Base-by-base conservation (phyloP, 2,888 invertebrate species). In the Euplagia quadripunctaria region DNA sequence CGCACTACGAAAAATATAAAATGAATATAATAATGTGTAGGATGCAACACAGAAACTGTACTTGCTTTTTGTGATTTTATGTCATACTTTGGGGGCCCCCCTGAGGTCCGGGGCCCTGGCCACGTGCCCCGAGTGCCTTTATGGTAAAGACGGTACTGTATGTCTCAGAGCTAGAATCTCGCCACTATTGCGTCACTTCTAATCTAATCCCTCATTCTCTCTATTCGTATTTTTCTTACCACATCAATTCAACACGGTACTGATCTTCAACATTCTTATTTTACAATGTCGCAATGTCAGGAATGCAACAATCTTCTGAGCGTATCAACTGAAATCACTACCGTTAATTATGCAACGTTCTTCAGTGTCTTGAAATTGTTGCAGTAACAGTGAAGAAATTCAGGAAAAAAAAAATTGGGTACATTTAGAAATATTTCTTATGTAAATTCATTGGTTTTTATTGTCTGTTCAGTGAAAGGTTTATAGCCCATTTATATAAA, bases 361-460 rank as follows among this genome's bases (percentile, higher is more conserved):
- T 51, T 20, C 31, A 51, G 49, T 49, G 49, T 66, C 31, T 31
- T 16, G 66, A 66, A 66, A 66, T 51, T 14, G 4, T 51, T 16
- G 31, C 49, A 51, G 49, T 4, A 66, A 66, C 66, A 66, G 31
- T 49, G 11, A 51, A 16, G 31, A 46, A 51, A 49, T 66, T 16
- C 17, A 17, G 46, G 31, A 66, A 49, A 9, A 31, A 66, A 51
- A 6, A 20, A 4, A 16, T 66, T 51, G 31, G 8, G 31, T 66
- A 66, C 31, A 49, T 66, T 51, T 31, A 46, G 49, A 16, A 66
- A 66, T 31, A 66, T 66, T 49, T 51, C 20, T 65, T 20, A 65
- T 41, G 20, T 64, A 42, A 42, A 64, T 64, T 65, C 51, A 67
- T 51, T 41, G 41, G 49, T 52, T 64, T 41, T 64, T 64, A 55